Conservation (phyloP, 1,140 invertebrate species). For the Diuraphis noxia region DNA sequence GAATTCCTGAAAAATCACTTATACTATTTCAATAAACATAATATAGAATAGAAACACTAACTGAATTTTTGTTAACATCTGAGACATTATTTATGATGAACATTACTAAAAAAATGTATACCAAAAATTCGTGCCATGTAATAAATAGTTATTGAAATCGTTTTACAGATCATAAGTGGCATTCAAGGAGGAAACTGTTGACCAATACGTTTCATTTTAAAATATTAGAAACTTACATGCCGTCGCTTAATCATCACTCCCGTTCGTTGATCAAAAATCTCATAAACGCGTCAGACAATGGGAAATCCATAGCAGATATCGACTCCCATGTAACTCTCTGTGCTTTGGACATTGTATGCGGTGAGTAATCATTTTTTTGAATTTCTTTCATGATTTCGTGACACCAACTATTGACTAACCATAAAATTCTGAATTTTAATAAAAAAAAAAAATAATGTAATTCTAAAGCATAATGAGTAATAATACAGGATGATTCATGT, state of each 20-base stretch:
- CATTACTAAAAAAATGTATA: background rate
- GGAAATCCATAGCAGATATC: slow-evolving; percentile 66
- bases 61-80: too few species aligned
- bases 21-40: background rate
- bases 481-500: too few species aligned
- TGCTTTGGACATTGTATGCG: slow-evolving; percentile 83
- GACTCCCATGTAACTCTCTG: slow-evolving; percentile 77
- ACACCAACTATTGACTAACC: background rate
- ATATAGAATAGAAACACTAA: too few species aligned
- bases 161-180: slow-evolving; percentile 64
- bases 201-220: slow-evolving; percentile 73
- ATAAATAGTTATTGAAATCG: background rate
- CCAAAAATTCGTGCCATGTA: background rate
- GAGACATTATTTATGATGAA: background rate
- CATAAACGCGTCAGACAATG: slow-evolving; percentile 16
- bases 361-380: slow-evolving; percentile 62
- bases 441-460: background rate
- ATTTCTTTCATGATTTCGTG: background rate
- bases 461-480: background rate
- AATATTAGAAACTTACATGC: slow-evolving; percentile 69
- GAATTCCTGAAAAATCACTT: too few species aligned
- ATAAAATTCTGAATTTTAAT: background rate
- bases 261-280: slow-evolving; percentile 70
- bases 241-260: slow-evolving; percentile 66
- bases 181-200: slow-evolving; percentile 65